These are phyloP conservation scores for Coryphaenoides rupestris DNA, from an alignment of 2,113 vertebrate genomes.

Conservation along the genomic window DNA sequence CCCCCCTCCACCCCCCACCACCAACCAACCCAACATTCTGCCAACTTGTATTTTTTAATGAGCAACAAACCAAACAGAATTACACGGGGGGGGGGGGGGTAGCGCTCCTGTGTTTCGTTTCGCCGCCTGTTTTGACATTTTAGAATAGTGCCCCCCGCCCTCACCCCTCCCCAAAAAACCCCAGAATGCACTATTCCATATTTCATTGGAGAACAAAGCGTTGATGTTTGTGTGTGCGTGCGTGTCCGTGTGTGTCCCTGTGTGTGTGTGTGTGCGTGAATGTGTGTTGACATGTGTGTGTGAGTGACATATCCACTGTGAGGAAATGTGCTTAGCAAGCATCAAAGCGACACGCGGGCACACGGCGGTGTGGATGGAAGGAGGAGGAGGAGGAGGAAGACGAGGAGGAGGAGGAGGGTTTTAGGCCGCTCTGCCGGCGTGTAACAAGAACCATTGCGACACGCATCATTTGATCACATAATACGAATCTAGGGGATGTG, in stretches of 20 bases:
- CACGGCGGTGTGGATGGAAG: constrained; percentile 62
- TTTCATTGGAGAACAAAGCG: constrained; percentile 65
- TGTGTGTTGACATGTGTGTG: too few relatives aligned
- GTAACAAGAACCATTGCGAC: constrained; percentile 66
- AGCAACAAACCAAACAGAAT: too few relatives aligned
- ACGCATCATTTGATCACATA: constrained; percentile 71
- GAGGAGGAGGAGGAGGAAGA: constrained; percentile 60
- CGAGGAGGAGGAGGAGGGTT: constrained; percentile 60
- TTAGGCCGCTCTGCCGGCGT: constrained; percentile 60
- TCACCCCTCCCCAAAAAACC: constrained; percentile 54
- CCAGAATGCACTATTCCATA: constrained; percentile 54
- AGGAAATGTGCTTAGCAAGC: constrained; percentile 69
- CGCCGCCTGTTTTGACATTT: too few relatives aligned
- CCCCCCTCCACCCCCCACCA: too few relatives aligned
- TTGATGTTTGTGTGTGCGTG: too few relatives aligned
- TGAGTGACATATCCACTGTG: constrained; percentile 49
- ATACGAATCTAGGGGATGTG: constrained; percentile 55
- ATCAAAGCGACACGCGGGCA: constrained; percentile 65
- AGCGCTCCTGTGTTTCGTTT: constrained; percentile 44
- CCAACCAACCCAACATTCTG: too few relatives aligned
- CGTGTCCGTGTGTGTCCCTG: too few relatives aligned
- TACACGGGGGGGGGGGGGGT: too few relatives aligned
- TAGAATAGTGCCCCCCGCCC: constrained; percentile 39
- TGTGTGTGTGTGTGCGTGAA: too few relatives aligned
- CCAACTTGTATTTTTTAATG: too few relatives aligned